Evolutionary conservation across 2,888 invertebrate genomes (phyloP), one percentile per base, ranked within the genome.

Genomic region (Temnothorax unifasciatus): DNA sequence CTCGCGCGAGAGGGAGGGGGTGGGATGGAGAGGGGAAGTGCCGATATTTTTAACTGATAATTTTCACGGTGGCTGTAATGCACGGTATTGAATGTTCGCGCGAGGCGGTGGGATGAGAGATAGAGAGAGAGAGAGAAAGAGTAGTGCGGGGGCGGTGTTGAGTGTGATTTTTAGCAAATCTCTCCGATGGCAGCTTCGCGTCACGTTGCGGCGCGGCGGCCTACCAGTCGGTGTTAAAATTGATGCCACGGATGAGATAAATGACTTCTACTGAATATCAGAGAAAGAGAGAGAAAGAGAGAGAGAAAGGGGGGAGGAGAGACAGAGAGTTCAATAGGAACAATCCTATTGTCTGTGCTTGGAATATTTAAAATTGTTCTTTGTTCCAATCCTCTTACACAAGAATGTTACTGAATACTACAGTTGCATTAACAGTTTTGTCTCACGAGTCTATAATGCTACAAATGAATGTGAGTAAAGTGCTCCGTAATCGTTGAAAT

Each of bases 81-180:
- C 15, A 25, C 8, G 18, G 47, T 69, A 54, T 38, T 29, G 69
- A 68, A 59, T n/a, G 57, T 79, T 79, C 3, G 25, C 25, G 76
- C 64, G 76, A 66, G 25, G 2, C 34, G 11, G 25, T 25, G 52
- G 18, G 5, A 25, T 13, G 41, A 29, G 59, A 41, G 44, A 47
- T 34, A 44, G 21, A 44, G 9, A 25, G 41, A 71, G 21, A 13
- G 18, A 61, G 25, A 18, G 13, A 29, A 5, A 61, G 8, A 47
- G 15, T 47, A 47, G 54, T 44, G 50, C 41, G 74, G 25, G 52
- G 15, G 34, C 59, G 59, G 21, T 50, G 77, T 47, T n/a, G 25
- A 59, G 38, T 52, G 59, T n/a, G 79, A 83, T 83, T 79, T 68
- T 69, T 57, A 79, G 8, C 41, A 59, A 41, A 44, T 82, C 81